Percentiles rank a stretch among this genome's conserved stretches.
Evolutionary conservation across 2,888 invertebrate species (phyloP).

Genomic region (Aleiodes leptofemur): DNA sequence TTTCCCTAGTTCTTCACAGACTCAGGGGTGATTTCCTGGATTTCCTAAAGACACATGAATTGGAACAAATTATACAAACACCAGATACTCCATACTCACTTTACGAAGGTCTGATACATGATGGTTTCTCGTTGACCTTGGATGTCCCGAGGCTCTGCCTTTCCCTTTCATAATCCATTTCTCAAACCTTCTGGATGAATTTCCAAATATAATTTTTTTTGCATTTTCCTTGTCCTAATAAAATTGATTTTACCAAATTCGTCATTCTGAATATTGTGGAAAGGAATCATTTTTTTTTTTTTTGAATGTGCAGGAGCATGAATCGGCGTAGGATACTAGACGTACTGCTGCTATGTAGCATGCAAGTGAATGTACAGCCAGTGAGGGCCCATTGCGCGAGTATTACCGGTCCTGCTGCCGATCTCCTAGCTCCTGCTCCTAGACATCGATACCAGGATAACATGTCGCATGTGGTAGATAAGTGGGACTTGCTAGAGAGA

Average conservation of each 20-base stretch:
- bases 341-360: neutral
- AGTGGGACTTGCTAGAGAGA: slow-evolving; percentile 48
- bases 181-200: neutral
- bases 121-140: slow-evolving; percentile 87
- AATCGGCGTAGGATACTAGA: neutral
- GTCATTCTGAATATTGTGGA: neutral
- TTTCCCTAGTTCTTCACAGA: slow-evolving; percentile 85
- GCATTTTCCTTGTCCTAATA: neutral
- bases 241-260: neutral
- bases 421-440: slow-evolving; percentile 66
- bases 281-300: neutral
- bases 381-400: slow-evolving; percentile 26
- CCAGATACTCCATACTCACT: slow-evolving; percentile 91
- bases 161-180: slow-evolving; percentile 89
- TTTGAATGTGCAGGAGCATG: no score
- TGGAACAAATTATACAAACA: slow-evolving; percentile 81
- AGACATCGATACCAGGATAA: slow-evolving; percentile 65
- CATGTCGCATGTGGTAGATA: slow-evolving; percentile 61
- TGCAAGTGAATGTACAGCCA: slow-evolving; percentile 11
- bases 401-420: slow-evolving; percentile 58
- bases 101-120: slow-evolving; percentile 91
- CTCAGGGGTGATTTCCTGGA: slow-evolving; percentile 83
- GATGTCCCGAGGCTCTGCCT: slow-evolving; percentile 84
- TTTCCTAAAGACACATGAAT: slow-evolving; percentile 82
- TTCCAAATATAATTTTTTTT: no score